These are phyloP conservation scores for Dichetophora obliterata DNA, from an alignment of 2,888 invertebrate genomes.

Conservation along the genomic window DNA sequence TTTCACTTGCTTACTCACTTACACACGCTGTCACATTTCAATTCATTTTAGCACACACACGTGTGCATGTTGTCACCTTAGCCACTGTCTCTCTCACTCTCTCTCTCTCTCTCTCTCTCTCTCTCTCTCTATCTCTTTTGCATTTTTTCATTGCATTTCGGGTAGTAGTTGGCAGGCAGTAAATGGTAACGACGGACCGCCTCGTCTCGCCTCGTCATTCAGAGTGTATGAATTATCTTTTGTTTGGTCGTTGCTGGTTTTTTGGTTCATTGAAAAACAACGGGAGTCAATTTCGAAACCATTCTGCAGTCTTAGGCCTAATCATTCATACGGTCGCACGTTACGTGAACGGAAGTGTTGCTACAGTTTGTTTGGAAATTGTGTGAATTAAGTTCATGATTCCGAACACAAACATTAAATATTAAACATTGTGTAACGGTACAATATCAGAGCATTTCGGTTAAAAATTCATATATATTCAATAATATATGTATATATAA, in stretches of 20 bases:
- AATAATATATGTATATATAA: background rate
- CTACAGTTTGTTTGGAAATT: background rate
- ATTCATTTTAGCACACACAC: background rate
- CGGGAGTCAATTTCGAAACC: slow-evolving; percentile 66
- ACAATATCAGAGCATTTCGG: slow-evolving; percentile 4
- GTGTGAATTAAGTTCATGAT: background rate
- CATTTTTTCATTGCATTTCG: background rate
- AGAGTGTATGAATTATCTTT: slow-evolving; percentile 35
- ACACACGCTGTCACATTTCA: background rate
- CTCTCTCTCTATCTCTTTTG: background rate
- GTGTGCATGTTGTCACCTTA: background rate
- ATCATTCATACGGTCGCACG: slow-evolving; percentile 62
- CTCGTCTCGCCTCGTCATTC: slow-evolving; percentile 42
- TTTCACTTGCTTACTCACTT: slow-evolving; percentile 35
- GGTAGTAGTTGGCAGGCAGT: background rate
- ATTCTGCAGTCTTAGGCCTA: slow-evolving; percentile 68
- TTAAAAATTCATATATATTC: background rate
- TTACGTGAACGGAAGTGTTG: slow-evolving; percentile 44
- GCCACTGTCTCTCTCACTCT: background rate
- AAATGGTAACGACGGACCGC: background rate
- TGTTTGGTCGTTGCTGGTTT: slow-evolving; percentile 47
- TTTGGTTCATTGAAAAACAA: slow-evolving; percentile 53
- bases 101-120: slow-evolving; percentile 30
- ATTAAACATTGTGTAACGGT: background rate
- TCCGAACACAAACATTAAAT: slow-evolving; percentile 1